Evolutionary conservation across 1,140 invertebrate genomes (phyloP).

Genomic region (Semibalanus balanoides): DNA sequence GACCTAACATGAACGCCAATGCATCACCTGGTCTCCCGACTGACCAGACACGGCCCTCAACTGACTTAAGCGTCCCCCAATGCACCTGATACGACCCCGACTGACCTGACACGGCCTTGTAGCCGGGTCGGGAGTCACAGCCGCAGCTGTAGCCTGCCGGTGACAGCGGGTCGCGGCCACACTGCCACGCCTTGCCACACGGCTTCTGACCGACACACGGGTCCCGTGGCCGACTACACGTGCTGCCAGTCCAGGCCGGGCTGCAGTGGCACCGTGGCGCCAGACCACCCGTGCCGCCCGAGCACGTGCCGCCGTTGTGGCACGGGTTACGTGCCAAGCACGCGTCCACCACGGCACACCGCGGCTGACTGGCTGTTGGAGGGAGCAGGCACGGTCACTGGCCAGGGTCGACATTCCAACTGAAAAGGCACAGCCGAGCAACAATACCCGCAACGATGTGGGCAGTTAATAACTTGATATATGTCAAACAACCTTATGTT

Average conservation of each 20-base stretch:
- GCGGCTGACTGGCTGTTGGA: neutral
- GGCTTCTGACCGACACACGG: neutral
- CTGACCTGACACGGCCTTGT: neutral
- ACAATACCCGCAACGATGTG: too few species aligned
- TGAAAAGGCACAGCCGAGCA: too few species aligned
- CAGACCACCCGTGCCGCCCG: slow-evolving; percentile 25
- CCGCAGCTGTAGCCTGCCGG: slow-evolving; percentile 1
- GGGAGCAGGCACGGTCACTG: too few species aligned
- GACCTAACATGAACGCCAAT: too few species aligned
- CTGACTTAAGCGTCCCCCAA: too few species aligned
- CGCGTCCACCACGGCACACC: slow-evolving; percentile 25
- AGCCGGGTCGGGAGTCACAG: neutral
- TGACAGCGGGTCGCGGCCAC: neutral
- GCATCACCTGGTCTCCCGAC: too few species aligned
- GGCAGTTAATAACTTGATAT: too few species aligned
- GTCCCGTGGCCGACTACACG: neutral
- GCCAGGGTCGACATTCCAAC: too few species aligned
- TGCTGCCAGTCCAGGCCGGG: neutral
- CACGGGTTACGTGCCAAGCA: slow-evolving; percentile 49
- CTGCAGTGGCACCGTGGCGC: neutral
- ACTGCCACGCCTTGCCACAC: neutral
- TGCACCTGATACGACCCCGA: too few species aligned
- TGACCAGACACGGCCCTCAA: too few species aligned
- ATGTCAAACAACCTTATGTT: too few species aligned
- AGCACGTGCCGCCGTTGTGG: slow-evolving; percentile 69